Evolutionary conservation across 1,140 invertebrate species (phyloP).

Genomic region (Heliconius congener): DNA sequence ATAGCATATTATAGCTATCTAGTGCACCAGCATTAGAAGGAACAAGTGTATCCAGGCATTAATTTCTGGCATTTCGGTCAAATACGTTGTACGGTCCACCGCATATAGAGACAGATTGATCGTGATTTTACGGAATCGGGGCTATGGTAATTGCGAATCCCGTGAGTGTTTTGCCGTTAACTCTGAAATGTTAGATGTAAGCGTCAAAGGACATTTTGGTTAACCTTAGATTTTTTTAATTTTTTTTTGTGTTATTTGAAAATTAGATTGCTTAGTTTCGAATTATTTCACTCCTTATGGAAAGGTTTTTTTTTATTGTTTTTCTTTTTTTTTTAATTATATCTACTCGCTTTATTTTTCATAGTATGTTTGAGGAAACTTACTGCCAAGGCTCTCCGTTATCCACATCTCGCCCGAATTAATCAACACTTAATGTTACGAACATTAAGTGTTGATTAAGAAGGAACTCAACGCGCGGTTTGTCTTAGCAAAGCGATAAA

Average conservation of each 20-base stretch:
- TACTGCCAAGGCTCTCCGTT: no score
- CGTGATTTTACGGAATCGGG: conserved; percentile 22
- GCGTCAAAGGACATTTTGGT: not conserved
- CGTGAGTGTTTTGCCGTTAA: not conserved
- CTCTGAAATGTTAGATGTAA: not conserved
- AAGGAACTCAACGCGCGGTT: no score
- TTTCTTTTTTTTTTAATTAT: no score
- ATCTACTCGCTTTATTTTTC: no score
- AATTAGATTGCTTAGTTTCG: not conserved
- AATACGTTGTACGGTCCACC: conserved; percentile 7
- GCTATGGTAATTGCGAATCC: conserved; percentile 22
- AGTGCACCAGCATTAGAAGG: not conserved
- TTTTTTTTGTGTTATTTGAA: not conserved
- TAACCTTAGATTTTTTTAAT: not conserved
- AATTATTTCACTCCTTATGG: not conserved
- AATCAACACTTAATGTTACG: no score
- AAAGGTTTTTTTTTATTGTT: not conserved
- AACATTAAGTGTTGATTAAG: no score
- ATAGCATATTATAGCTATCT: not conserved
- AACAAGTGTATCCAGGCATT: conserved; percentile 23
- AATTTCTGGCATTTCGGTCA: conserved; percentile 17
- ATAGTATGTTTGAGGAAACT: no score
- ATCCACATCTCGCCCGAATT: no score
- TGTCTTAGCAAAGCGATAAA: no score
- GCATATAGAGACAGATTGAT: not conserved